Base-by-base conservation (phyloP, 1,140 invertebrate genomes). In the Archegozetes longisetosus region DNA sequence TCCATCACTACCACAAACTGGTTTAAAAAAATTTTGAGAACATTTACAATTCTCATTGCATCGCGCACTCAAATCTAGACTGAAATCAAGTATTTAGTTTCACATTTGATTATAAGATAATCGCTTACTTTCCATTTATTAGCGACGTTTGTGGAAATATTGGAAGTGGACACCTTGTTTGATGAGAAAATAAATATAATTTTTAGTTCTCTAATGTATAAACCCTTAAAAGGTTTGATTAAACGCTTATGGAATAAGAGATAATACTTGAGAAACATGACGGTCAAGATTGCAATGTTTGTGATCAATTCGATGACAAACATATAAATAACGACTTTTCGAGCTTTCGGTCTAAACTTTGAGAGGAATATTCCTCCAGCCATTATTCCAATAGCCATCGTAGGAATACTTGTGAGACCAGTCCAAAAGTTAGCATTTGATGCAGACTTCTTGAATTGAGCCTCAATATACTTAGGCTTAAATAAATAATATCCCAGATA, bases 401-500 rank as follows among this genome's bases (percentile, higher is more conserved):
- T 25, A 6, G 24, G 24, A 9, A 22, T 51, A 26, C 4, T n/a
- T 20, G 20, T 51, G 12, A 26, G 4, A 60, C 58, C 68, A 64
- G 62, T 63, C 48, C 61, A 61, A n/a, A 67, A 48, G 55, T 79
- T 80, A 1, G 82, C 81, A 0, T 76, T 76, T 1, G 81, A 80
- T 1, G 83, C 81, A 13, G 82, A 82, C 64, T 83, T 80, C 61
- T 79, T 77, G 66, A 84, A 85, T 68, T 84, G 82, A 0, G 79
- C 80, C 70, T 85, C 83, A 55, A 84, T 82, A 60, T 84, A 85
- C 67, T 85, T 84, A 0, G 83, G 82, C 69, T 83, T 77, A 64
- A 83, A 85, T 12, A 83, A 82, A 78, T 80, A 83, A 64, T 83
- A 85, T 0, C 82, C 82, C 69, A 81, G 80, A 63, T 81, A 82